A percentile compares a stretch with the other conserved stretches of the same genome.
Evolutionary conservation across 2,888 invertebrate genomes (phyloP).

Genomic region (Serripes groenlandicus): DNA sequence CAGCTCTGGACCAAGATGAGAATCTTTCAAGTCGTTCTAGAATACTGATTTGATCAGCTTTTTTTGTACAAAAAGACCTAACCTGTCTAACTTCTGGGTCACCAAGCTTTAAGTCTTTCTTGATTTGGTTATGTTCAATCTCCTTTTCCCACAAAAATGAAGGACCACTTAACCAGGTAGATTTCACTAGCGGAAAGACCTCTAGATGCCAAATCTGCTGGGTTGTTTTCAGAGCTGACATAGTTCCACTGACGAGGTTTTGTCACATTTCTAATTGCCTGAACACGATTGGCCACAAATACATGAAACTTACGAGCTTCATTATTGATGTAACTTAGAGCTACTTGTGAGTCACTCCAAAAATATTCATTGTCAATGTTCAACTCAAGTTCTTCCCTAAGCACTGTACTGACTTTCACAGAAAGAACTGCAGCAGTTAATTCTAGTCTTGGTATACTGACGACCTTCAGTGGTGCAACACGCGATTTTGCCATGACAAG

Average conservation of each 20-base stretch:
- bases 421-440: constrained; percentile 35
- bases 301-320: constrained; percentile 4
- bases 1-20: background rate
- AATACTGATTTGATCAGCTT: background rate
- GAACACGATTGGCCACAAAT: constrained; percentile 60
- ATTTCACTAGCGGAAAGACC: constrained; percentile 6
- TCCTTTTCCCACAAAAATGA: background rate
- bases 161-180: constrained; percentile 21
- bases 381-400: constrained; percentile 21
- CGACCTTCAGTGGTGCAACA: constrained; percentile 46
- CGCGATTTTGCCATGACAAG: constrained; percentile 65
- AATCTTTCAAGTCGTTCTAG: background rate
- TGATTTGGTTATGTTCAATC: too few relatives aligned
- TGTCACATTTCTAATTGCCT: constrained; percentile 44
- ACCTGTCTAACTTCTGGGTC: background rate
- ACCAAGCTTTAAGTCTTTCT: background rate
- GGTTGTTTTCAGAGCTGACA: constrained; percentile 49
- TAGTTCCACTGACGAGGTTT: constrained; percentile 53
- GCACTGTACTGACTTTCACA: constrained; percentile 10
- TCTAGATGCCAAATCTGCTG: constrained; percentile 61
- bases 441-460: constrained; percentile 46
- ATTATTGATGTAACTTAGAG: constrained; percentile 24
- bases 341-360: constrained; percentile 34
- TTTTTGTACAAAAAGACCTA: background rate
- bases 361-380: too few relatives aligned